A percentile compares a stretch with the other conserved stretches of the same genome.
phyloP scores from a whole-genome alignment of 1,140 invertebrate species.

The Leptinotarsa texana region DNA sequence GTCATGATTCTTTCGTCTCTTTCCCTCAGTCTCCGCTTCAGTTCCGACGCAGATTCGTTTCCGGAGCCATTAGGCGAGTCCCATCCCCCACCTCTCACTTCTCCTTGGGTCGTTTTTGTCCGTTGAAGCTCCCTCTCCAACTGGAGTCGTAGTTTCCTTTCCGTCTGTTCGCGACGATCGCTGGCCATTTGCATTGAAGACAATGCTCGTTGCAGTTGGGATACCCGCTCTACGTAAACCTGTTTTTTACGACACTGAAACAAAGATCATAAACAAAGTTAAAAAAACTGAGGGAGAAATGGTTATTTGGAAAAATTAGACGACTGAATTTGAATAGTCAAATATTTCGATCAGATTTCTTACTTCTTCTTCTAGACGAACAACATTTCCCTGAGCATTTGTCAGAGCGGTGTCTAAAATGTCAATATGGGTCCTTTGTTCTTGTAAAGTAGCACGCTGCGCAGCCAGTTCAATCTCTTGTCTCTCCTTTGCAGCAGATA shows the following conservation, averaged over 20 bases:
- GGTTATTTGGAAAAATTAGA: too few relatives aligned
- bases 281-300: too few relatives aligned
- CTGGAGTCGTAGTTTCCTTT: conserved; percentile 76
- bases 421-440: conserved; percentile 90
- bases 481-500: conserved; percentile 81
- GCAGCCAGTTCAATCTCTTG: conserved; percentile 90
- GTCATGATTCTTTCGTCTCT: conserved; percentile 81
- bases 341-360: conserved; percentile 23
- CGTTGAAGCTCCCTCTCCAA: conserved; percentile 79
- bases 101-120: conserved; percentile 53
- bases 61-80: conserved; percentile 51
- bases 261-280: conserved; percentile 8
- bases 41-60: conserved; percentile 66
- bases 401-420: conserved; percentile 89
- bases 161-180: conserved; percentile 83
- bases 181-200: conserved; percentile 81
- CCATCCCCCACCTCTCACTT: conserved; percentile 40
- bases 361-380: conserved; percentile 87
- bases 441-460: conserved; percentile 84
- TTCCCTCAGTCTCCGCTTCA: conserved; percentile 71
- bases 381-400: conserved; percentile 87
- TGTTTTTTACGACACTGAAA: conserved; percentile 78
- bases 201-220: conserved; percentile 80
- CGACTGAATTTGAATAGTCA: background rate
- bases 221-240: conserved; percentile 81